Base-by-base conservation (phyloP, 2,113 vertebrate genomes). In the Sigmodon hispidus region DNA sequence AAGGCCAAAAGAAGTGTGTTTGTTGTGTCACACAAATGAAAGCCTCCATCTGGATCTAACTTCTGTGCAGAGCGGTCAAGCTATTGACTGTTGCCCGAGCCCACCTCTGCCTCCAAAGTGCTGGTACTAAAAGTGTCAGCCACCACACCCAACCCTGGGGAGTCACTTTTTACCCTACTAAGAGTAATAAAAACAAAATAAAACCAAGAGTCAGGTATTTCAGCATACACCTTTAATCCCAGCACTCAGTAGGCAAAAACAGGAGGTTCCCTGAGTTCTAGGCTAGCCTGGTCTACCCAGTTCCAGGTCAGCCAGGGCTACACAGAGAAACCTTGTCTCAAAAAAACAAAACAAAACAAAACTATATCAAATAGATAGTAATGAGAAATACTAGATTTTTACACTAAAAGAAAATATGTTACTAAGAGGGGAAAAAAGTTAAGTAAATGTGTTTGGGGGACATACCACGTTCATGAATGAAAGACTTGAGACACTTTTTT, bases 401-500 rank as follows among this genome's bases (percentile, higher is more conserved):
- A 90, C 15, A 57, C 7, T 55, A 40, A 90, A 89, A 94, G 89
- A 85, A 70, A 87, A 87, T 94, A 93, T 21, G 13, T 75, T 93
- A 77, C 52, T 63, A 45, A 89, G n/a, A 76, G 12, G 91, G 76
- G 93, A 79, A 19, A 95, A 87, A 89, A 89, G 3, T 16, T 76
- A 92, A 92, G 61, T 79, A 95, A 90, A 48, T 48, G 8, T 22
- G 59, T 21, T 67, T 57, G 55, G 55, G 13, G 29, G 43, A 13
- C n/a, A 63, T 43, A 59, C 2, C 36, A 91, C 73, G 88, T 89
- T 91, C 29, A 59, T n/a, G 11, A 96, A 63, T 40, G 5, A 50
- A 91, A 90, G 73, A 73, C 7, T 75, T 87, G 87, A 92, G 90
- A 19, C 55, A 76, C 59, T 90, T 93, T 73, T 57, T 22, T 61